phyloP scores from a whole-genome alignment of 1,140 invertebrate species.

The Drosophila lacertosa region DNA sequence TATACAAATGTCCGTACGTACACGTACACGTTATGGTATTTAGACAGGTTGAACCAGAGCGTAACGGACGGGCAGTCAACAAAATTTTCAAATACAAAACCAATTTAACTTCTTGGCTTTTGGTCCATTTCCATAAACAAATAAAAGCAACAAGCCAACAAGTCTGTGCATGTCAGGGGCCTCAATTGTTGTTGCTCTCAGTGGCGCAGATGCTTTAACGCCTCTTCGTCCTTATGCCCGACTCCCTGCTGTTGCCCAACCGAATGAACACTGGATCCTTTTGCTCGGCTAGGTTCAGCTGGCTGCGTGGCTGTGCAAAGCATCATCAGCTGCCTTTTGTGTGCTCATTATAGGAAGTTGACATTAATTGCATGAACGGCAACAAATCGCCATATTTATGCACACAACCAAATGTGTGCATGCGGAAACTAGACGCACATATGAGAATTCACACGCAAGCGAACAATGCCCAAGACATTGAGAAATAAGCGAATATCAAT shows the following conservation, averaged over 20 bases:
- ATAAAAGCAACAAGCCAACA: slow-evolving; percentile 55
- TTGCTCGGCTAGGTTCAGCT: slow-evolving; percentile 28
- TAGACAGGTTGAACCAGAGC: slow-evolving; percentile 69
- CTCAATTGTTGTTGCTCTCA: slow-evolving; percentile 1
- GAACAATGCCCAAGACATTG: neutral
- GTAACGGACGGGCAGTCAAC: slow-evolving; percentile 61
- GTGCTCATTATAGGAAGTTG: slow-evolving; percentile 76
- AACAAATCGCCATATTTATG: slow-evolving; percentile 46
- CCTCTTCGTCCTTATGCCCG: slow-evolving; percentile 7
- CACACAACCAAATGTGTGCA: neutral
- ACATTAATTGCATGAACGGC: slow-evolving; percentile 73
- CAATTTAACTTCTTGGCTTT: slow-evolving; percentile 81
- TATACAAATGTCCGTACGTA: slow-evolving; percentile 47
- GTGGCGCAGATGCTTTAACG: slow-evolving; percentile 14
- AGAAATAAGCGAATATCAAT: neutral
- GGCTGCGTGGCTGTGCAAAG: slow-evolving; percentile 33
- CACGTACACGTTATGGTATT: slow-evolving; percentile 23
- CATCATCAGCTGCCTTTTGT: slow-evolving; percentile 73
- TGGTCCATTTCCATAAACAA: slow-evolving; percentile 75
- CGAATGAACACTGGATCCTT: slow-evolving; percentile 7
- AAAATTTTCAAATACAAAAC: slow-evolving; percentile 79
- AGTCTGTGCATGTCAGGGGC: neutral
- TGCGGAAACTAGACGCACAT: neutral
- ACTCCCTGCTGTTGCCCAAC: neutral
- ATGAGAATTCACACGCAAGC: neutral